Evolutionary conservation across 2,113 vertebrate species (phyloP).

Genomic region (Oophaga pumilio): DNA sequence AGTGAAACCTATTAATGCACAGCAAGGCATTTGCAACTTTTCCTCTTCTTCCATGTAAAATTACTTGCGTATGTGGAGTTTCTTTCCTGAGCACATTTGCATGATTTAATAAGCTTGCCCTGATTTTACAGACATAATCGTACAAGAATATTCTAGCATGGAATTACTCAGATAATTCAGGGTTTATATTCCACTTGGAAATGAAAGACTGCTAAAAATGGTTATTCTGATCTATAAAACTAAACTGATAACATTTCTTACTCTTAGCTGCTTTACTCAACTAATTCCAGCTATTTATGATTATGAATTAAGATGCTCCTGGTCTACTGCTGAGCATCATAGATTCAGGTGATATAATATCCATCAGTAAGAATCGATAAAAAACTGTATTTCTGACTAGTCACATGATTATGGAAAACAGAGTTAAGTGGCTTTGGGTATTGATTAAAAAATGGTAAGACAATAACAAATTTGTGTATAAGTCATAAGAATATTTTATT

Average conservation of each 20-base stretch:
- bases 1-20: not conserved
- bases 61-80: not conserved
- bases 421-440: too few relatives aligned
- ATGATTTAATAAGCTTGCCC: constrained; percentile 6
- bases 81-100: constrained; percentile 3
- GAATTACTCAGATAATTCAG: constrained; percentile 15
- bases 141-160: not conserved
- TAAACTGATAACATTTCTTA: not conserved
- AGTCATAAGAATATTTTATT: too few relatives aligned
- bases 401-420: too few relatives aligned
- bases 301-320: not conserved
- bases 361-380: too few relatives aligned
- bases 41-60: not conserved
- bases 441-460: too few relatives aligned
- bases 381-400: too few relatives aligned
- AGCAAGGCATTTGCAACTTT: not conserved
- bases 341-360: too few relatives aligned
- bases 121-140: not conserved
- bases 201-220: not conserved
- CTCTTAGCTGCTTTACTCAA: not conserved
- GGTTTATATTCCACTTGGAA: constrained; percentile 5
- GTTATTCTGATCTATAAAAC: constrained; percentile 7
- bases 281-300: not conserved
- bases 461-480: too few relatives aligned
- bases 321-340: not conserved